Base-by-base conservation (phyloP, 2,797 vertebrate genomes). In the Distichodus sexfasciatus region DNA sequence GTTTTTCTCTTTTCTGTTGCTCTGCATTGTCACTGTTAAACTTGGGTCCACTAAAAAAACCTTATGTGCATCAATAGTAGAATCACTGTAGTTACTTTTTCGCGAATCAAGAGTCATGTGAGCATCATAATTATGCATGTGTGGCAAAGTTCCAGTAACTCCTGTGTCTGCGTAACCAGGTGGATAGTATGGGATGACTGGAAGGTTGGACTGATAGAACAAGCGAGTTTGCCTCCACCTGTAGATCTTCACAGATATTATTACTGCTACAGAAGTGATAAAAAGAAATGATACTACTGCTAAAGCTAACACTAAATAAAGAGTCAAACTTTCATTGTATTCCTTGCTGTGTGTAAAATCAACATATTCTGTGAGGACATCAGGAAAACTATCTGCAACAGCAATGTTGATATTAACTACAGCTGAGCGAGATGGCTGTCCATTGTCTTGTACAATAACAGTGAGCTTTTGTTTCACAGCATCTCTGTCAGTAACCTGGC, bases 211-310 rank as follows among this genome's bases (percentile, higher is more conserved):
- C 38, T 74, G 58, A 60, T 66, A 69, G 14, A 78, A 12, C 17
- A 68, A 26, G 38, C 90, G 79, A 89, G 87, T 55, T 87, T 81
- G 77, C 54, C 74, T 71, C 77, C 74, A 79, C 35, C 71, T 76
- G 63, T 76, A 74, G 58, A 79, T 66, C 26, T 81, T 69, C 2
- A 76, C 75, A 15, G 76, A 70, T 38, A 82, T 61, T 35, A 78
- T 73, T 2, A 71, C 71, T 9, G 75, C 59, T 11, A 76, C 19
- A 33, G 53, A 73, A 0, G 71, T 70, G 23, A 76, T 68, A 5
- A 73, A 77, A 6, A 77, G 72, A 9, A 73, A 71, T 15, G 72
- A 73, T 8, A 75, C 68, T 12, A 63, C 73, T 2, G 55, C 62
- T 44, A 75, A n/a, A 1, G 72, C 66, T 1, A 75, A 41, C 2